Base-by-base conservation (phyloP, 2,888 invertebrate species). In the Nymphalis polychloros region DNA sequence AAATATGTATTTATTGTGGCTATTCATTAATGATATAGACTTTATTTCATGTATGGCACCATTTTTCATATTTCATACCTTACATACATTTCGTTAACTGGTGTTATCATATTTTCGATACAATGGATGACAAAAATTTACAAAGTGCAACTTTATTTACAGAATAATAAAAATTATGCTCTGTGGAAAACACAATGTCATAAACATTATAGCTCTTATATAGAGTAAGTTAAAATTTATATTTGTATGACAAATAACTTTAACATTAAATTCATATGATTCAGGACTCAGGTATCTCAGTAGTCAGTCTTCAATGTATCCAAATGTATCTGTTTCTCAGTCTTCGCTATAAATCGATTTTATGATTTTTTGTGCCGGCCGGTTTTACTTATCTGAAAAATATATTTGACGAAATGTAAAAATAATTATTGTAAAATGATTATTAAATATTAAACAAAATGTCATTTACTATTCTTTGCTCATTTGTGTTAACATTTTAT, bases 381-480 rank as follows among this genome's bases (percentile, higher is more conserved):
- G 57, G 57, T 57, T 41, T 19, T 19, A 35, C 19, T 57, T 19
- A 0, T 2, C 17, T 31, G 17, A 55, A 55, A 55, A 31, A 55
- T 8, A 52, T 17, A 55, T 31, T 31, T 31, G 7, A 60, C 63
- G 48, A 63, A 65, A 69, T 71, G 50, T 62, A 67, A 55, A 61
- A 59, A 68, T 68, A 46, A 20, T 41, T 41, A 41, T 41, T 4
- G 66, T 62, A 20, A 60, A 53, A 53, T 59, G 59, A 41, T 62
- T 20, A 46, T 48, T 35, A 20, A 64, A 63, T 48, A 60, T 31
- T 49, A 27, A 63, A 23, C 20, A 82, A 73, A 76, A 96, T 96
- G 96, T 95, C 96, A 85, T 93, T 95, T 68, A 84, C 93, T 64
- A 87, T 94, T 76, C 93, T 95, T 71, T 93, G 96, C 75, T 87